A percentile compares a stretch with the other conserved stretches of the same genome.
Evolutionary conservation across 2,888 invertebrate genomes (phyloP).

Genomic region (Luperina testacea): DNA sequence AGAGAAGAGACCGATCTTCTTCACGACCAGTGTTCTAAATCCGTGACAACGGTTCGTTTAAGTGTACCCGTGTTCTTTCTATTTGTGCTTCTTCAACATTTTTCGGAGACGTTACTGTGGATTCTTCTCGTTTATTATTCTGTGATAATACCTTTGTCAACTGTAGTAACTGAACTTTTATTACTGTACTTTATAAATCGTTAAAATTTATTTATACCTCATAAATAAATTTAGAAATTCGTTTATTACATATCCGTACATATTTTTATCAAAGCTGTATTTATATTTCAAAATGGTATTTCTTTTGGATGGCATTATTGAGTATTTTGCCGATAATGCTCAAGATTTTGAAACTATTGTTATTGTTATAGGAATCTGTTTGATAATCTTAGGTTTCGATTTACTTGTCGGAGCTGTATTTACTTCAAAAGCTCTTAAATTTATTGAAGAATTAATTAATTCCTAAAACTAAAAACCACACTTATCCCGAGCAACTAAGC

Average conservation of each 20-base stretch:
- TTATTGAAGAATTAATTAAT: not conserved
- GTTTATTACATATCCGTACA: not conserved
- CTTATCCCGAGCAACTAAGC: not conserved
- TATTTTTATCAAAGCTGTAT: not conserved
- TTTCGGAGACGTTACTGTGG: conserved; percentile 1
- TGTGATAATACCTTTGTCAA: not conserved
- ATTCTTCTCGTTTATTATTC: not conserved
- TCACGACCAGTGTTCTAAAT: not conserved
- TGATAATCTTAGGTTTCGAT: not conserved
- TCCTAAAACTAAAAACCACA: not conserved
- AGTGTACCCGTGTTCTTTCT: not conserved
- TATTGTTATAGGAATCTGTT: not conserved
- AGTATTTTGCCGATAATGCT: not conserved
- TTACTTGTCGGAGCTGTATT: not conserved
- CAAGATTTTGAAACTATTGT: conserved; percentile 2
- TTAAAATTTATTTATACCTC: too few relatives aligned
- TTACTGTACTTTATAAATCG: not conserved
- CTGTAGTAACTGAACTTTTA: not conserved
- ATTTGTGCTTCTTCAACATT: not conserved
- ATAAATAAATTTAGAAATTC: not conserved
- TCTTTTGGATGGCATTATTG: conserved; percentile 9
- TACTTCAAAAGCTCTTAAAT: not conserved
- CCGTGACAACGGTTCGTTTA: conserved; percentile 4
- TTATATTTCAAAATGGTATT: conserved; percentile 17
- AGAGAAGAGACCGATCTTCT: not conserved